Percentiles rank a stretch among this genome's conserved stretches.
Evolutionary conservation across 2,797 vertebrate genomes (phyloP).

Genomic region (Caiman crocodilus): DNA sequence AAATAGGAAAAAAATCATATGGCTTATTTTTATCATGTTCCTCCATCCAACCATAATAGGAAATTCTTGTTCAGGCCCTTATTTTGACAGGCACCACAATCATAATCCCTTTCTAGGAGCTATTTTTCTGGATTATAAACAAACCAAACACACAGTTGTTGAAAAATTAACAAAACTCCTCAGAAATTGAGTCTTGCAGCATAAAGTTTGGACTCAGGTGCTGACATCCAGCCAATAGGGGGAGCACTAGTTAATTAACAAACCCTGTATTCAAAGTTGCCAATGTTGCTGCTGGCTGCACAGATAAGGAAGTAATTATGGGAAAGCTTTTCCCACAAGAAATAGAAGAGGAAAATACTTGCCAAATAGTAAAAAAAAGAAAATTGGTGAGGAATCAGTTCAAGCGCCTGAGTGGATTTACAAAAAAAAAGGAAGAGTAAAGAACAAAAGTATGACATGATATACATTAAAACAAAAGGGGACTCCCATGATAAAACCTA

Average conservation of each 20-base stretch:
- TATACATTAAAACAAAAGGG: constrained; percentile 52
- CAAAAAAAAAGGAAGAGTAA: fast-evolving
- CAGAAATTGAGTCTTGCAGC: not conserved
- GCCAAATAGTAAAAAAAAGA: constrained; percentile 24
- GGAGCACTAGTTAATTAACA: constrained; percentile 66
- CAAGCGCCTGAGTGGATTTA: not conserved
- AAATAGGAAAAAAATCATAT: not conserved
- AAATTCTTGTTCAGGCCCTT: not conserved
- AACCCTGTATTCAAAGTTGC: constrained; percentile 19
- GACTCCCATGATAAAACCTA: constrained; percentile 44
- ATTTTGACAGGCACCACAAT: not conserved
- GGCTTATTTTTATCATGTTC: not conserved
- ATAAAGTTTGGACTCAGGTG: not conserved
- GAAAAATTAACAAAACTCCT: not conserved
- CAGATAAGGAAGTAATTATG: constrained; percentile 53
- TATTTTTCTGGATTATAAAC: not conserved
- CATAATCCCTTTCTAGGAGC: not conserved
- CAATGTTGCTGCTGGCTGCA: constrained; percentile 24
- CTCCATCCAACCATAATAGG: not conserved
- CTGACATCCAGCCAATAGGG: constrained; percentile 69
- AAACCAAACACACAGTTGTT: not conserved
- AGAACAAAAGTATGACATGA: not conserved
- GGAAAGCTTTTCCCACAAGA: constrained; percentile 54
- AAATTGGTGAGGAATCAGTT: constrained; percentile 23
- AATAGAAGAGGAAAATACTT: constrained; percentile 14